Conservation (phyloP, 2,888 invertebrate genomes). For the Abscondita cerata region DNA sequence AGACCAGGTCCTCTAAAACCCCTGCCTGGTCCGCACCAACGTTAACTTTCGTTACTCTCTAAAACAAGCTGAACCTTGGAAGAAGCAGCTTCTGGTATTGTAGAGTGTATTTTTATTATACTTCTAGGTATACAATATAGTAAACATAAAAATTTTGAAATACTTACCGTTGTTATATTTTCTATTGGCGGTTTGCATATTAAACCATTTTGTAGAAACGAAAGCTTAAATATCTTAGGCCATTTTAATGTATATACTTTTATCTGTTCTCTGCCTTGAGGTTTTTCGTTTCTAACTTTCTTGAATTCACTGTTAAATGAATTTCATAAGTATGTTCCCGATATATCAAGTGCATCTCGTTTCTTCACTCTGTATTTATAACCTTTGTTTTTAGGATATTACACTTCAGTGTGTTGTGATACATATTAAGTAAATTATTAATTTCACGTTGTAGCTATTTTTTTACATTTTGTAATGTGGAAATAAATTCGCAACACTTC, state of each 20-base stretch:
- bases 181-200: background rate
- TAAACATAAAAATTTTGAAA: background rate
- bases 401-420: no score
- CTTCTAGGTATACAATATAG: no score
- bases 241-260: background rate
- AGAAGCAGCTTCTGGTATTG: no score
- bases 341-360: background rate
- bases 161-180: background rate
- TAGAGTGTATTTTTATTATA: no score
- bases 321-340: background rate
- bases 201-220: background rate
- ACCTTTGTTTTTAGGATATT: background rate
- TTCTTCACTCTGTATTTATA: background rate
- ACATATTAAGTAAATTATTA: no score
- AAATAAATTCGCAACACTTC: no score
- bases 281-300: background rate
- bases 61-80: no score
- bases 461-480: background rate
- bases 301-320: background rate
- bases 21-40: no score
- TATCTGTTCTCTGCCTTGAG: no score
- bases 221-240: background rate
- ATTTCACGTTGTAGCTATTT: background rate
- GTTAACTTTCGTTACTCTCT: no score
- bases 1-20: no score